Percentiles rank a stretch among this genome's conserved stretches.
Conservation (phyloP, 1,140 invertebrate genomes). For the Hormaphis cornu region DNA sequence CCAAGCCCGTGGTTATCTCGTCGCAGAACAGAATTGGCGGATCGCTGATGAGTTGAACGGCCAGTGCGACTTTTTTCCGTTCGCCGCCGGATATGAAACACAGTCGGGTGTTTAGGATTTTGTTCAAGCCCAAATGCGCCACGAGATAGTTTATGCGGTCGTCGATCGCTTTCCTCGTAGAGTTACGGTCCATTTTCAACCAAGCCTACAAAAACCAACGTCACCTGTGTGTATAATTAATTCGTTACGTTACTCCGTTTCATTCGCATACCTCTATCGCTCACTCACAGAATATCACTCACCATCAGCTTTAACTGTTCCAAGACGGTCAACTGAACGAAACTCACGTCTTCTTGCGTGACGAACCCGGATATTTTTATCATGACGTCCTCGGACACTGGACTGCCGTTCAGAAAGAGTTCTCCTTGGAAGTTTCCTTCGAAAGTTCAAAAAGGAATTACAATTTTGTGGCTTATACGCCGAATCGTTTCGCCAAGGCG, state of each 20-base stretch:
- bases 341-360: slow-evolving; percentile 59
- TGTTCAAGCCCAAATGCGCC: slow-evolving; percentile 61
- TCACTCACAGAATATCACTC: background rate
- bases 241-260: background rate
- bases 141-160: slow-evolving; percentile 45
- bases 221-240: background rate
- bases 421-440: slow-evolving; percentile 50
- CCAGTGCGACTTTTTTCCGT: slow-evolving; percentile 72
- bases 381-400: slow-evolving; percentile 52
- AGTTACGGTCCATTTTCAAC: slow-evolving; percentile 32
- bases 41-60: slow-evolving; percentile 82
- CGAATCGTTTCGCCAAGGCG: too few species aligned
- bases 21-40: slow-evolving; percentile 90
- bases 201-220: slow-evolving; percentile 16
- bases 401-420: slow-evolving; percentile 56
- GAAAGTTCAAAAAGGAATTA: background rate
- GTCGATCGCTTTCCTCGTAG: slow-evolving; percentile 35
- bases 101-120: slow-evolving; percentile 68
- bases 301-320: slow-evolving; percentile 72
- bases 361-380: slow-evolving; percentile 61
- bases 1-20: slow-evolving; percentile 85
- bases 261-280: too few species aligned
- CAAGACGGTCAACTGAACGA: slow-evolving; percentile 56
- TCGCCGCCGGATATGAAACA: slow-evolving; percentile 76
- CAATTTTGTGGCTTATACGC: background rate